Evolutionary conservation across 1,140 invertebrate species (phyloP), one percentile per base, ranked within the genome.

Genomic region (Calliopsis andreniformis): DNA sequence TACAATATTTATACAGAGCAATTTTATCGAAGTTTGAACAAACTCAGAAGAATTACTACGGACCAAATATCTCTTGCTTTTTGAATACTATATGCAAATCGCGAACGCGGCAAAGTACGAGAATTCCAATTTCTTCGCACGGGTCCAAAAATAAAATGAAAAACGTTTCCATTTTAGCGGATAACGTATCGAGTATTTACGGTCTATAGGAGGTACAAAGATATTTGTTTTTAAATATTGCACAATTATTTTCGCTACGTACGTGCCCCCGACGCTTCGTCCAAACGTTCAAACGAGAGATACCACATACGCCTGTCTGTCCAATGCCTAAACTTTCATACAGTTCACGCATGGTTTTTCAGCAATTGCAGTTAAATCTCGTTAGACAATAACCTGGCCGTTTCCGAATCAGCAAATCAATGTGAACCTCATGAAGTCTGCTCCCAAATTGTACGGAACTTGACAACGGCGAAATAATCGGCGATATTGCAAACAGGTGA

Each of bases 281-380:
- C 53, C 5, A 59, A 18, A 12, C 43, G 20, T 18, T 7, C 39
- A 47, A 35, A 35, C 20, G 2, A 8, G 32, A n/a, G 5, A n/a
- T 20, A 51, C 12, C 25, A 0, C 14, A 5, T 12, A 45, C 23
- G 30, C 66, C 47, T 56, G 3, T 78, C 77, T 68, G 35, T 16
- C 61, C 45, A 35, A 73, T 67, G 80, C 79, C 67, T 82, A 78
- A 58, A 73, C 28, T 58, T 59, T 20, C n/a, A 39, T 51, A 63
- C n/a, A 14, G 30, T 32, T 51, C 51, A 76, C 28, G 63, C 64
- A 79, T 83, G 53, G 59, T 58, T 45, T 59, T 10, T 7, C 42
- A 59, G 25, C 51, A 18, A 89, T 85, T 88, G 91, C 91, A 90
- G 86, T 92, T 92, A 92, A 92, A 92, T 92, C 91, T 92, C 91